Evolutionary conservation across 2,888 invertebrate genomes (phyloP), one percentile per base, ranked within the genome.

Genomic region (Keiferia lycopersicella): DNA sequence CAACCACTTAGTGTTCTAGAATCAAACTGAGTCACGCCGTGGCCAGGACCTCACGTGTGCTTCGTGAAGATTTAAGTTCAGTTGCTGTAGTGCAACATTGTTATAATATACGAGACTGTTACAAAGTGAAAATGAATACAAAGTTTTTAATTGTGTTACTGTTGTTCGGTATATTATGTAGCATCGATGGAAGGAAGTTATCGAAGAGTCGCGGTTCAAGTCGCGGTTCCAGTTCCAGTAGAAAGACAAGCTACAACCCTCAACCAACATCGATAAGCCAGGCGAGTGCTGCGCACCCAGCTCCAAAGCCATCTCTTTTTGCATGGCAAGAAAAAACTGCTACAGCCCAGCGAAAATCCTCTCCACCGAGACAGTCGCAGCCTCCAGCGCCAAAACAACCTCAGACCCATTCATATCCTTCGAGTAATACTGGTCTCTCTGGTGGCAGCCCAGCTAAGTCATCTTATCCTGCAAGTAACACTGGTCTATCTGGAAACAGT

Each of bases 301-400:
- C 82, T 57, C 78, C 76, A 26, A 84, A 84, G 60, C 88, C 88
- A 11, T 81, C 88, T 41, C 70, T 88, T 16, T 87, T 74, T 71
- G 90, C 86, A 67, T 91, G 91, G 91, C 90, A 91, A 75, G 86
- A 88, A 76, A 82, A 80, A 73, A 70, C 87, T 38, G 79, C 78
- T n/a, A 82, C 80, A 67, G 79, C 78, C 16, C 83, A 80, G 67
- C 82, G 81, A 66, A 76, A 51, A n/a, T 39, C 26, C 2, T 34
- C 75, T 38, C 73, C 75, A 20, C 75, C 85, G 12, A 77, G 79
- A 67, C 83, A 84, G 69, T 76, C 85, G 7, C 84, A 82, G 16
- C 62, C 65, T 10, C 62, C 48, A 10, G 64, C 64, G 22, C 60
- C 61, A 8, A 61, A 30, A 10, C 61, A 61, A 61, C 53, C 62